A percentile compares a stretch with the other conserved stretches of the same genome.
Conservation (phyloP, 2,797 vertebrate genomes). For the Thunnus albacares region DNA sequence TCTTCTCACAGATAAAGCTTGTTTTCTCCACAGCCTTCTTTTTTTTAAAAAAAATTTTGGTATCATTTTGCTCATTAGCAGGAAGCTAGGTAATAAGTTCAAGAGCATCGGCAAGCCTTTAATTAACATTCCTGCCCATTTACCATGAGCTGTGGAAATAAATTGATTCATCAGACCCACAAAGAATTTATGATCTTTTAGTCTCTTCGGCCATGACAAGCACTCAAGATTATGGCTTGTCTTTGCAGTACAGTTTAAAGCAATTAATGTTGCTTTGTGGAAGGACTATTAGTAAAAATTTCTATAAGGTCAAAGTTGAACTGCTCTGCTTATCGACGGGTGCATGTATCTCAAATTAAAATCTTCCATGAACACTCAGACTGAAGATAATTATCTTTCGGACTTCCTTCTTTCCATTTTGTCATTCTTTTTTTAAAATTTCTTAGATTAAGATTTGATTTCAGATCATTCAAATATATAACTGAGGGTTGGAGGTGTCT, state of each 20-base stretch:
- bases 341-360: conserved; percentile 8
- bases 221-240: conserved; percentile 30
- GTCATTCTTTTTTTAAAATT: background rate
- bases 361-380: conserved; percentile 6
- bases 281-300: conserved; percentile 60
- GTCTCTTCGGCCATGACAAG: conserved; percentile 32
- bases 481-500: no score
- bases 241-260: conserved; percentile 33
- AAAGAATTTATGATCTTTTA: conserved; percentile 57
- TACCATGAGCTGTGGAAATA: conserved; percentile 45
- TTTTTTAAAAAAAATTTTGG: conserved; percentile 29
- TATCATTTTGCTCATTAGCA: conserved; percentile 62
- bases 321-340: conserved; percentile 45
- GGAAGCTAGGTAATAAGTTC: conserved; percentile 68
- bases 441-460: no score
- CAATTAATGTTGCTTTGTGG: conserved; percentile 57
- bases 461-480: no score
- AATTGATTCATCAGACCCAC: conserved; percentile 53
- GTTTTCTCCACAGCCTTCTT: conserved; percentile 40
- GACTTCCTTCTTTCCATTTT: conserved; percentile 8
- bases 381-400: background rate
- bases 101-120: conserved; percentile 62
- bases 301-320: conserved; percentile 54
- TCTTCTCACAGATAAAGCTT: conserved; percentile 52
- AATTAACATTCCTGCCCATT: conserved; percentile 68